Percentiles rank a stretch among this genome's conserved stretches.
phyloP scores from a whole-genome alignment of 2,113 vertebrate species.

The Crocuta crocuta region DNA sequence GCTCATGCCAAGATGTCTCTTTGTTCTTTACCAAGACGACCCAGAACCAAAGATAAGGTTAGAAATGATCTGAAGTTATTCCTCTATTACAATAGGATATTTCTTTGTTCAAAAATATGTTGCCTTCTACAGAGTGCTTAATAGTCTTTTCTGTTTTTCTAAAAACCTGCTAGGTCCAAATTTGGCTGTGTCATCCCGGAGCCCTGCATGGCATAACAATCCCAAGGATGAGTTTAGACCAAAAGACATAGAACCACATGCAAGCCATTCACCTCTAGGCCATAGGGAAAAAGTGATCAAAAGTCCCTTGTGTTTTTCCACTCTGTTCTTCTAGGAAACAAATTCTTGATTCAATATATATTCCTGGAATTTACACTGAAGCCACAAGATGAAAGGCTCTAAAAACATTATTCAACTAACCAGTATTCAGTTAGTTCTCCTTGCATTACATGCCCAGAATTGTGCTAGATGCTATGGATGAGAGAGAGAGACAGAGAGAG shows the following conservation, averaged over 20 bases:
- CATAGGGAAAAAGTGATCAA: not conserved
- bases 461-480: not conserved
- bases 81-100: not conserved
- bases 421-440: not conserved
- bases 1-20: not conserved
- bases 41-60: not conserved
- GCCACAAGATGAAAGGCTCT: not conserved
- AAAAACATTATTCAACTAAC: not conserved
- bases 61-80: not conserved
- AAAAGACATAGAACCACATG: not conserved
- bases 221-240: not conserved
- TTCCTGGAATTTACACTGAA: slow-evolving; percentile 25
- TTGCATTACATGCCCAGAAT: not conserved
- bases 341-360: not conserved
- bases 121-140: not conserved
- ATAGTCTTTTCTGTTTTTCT: not conserved
- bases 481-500: not conserved
- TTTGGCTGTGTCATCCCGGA: not conserved
- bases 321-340: not conserved
- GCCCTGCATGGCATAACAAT: not conserved
- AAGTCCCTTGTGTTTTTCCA: not conserved
- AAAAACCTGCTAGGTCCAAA: not conserved
- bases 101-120: slow-evolving; percentile 13
- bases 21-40: not conserved
- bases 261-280: not conserved